Evolutionary conservation across 2,797 vertebrate species (phyloP).

Genomic region (Remorina albescens): DNA sequence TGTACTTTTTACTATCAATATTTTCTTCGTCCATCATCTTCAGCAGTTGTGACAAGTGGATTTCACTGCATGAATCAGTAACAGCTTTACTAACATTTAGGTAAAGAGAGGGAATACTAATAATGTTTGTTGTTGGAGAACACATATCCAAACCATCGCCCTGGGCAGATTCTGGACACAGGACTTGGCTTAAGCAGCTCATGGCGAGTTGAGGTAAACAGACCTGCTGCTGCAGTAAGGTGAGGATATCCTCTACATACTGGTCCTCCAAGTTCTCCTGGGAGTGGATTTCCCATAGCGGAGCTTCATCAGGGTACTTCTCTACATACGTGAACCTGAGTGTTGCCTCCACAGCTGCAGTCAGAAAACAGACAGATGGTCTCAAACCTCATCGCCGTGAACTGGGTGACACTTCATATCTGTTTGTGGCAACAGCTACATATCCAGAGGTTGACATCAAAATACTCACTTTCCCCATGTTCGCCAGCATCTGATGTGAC

Average conservation of each 20-base stretch:
- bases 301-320: slow-evolving; percentile 94
- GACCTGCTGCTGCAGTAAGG: slow-evolving; percentile 92
- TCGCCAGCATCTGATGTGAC: slow-evolving; percentile 94
- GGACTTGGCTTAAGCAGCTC: too few relatives aligned
- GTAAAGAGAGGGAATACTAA: background rate
- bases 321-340: slow-evolving; percentile 97
- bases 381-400: background rate
- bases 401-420: background rate
- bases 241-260: slow-evolving; percentile 87
- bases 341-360: slow-evolving; percentile 89
- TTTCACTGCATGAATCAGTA: too few relatives aligned
- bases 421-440: background rate
- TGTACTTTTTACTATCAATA: too few relatives aligned
- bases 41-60: too few relatives aligned
- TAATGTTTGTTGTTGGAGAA: too few relatives aligned
- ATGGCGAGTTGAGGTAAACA: slow-evolving; percentile 17
- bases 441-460: background rate
- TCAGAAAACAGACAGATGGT: background rate
- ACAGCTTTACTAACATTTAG: background rate
- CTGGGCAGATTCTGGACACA: too few relatives aligned
- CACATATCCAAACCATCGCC: too few relatives aligned
- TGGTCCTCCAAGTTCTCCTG: slow-evolving; percentile 94
- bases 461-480: slow-evolving; percentile 92
- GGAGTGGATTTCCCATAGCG: slow-evolving; percentile 92
- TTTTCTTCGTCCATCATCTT: too few relatives aligned